These are phyloP conservation scores for Zaprionus kolodkinae DNA, from an alignment of 1,140 invertebrate species.

Conservation along the genomic window DNA sequence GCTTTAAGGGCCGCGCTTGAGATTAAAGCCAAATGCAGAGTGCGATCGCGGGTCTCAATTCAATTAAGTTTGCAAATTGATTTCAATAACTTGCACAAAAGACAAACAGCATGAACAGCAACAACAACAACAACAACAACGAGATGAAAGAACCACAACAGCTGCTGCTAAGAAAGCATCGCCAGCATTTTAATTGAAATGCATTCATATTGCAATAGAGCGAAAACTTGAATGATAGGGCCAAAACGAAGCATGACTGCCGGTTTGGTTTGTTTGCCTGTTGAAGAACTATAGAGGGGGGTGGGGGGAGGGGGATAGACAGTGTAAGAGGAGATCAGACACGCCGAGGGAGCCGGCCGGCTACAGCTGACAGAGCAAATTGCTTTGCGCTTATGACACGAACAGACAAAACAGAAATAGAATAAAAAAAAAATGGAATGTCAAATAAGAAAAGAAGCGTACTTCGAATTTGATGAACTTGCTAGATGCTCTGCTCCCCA, in stretches of 20 bases:
- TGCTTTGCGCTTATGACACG: slow-evolving; percentile 73
- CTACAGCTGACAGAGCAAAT: slow-evolving; percentile 68
- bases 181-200: slow-evolving; percentile 68
- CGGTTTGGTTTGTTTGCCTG: too few species aligned
- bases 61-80: slow-evolving; percentile 71
- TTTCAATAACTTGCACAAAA: slow-evolving; percentile 61
- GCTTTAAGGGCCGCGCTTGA: slow-evolving; percentile 12
- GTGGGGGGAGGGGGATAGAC: not conserved
- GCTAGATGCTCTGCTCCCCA: not conserved
- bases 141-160: slow-evolving; percentile 50
- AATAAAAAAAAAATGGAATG: slow-evolving; percentile 34
- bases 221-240: slow-evolving; percentile 20
- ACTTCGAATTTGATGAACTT: not conserved
- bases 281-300: not conserved
- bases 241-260: too few species aligned
- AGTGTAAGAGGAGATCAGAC: not conserved
- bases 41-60: slow-evolving; percentile 31
- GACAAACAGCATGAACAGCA: slow-evolving; percentile 38
- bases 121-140: not conserved
- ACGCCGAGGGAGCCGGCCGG: not conserved
- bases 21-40: slow-evolving; percentile 10
- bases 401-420: slow-evolving; percentile 36
- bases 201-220: slow-evolving; percentile 72
- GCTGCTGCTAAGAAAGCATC: slow-evolving; percentile 64
- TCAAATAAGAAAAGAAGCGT: slow-evolving; percentile 37